phyloP scores from a whole-genome alignment of 2,113 vertebrate species.

The Toxostoma redivivum region DNA sequence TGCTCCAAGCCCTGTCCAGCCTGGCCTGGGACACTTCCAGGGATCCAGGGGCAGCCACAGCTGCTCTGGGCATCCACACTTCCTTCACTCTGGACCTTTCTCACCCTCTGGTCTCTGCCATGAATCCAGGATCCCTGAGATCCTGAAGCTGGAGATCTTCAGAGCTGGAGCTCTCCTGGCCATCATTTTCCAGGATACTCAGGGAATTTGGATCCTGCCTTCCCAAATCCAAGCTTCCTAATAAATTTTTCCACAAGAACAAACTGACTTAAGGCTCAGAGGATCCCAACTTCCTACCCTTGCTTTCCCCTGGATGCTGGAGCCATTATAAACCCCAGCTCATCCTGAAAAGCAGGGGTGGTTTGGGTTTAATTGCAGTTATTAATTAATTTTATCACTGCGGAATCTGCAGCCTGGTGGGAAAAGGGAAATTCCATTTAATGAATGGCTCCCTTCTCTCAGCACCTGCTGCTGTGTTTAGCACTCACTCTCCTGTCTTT shows the following conservation, averaged over 20 bases:
- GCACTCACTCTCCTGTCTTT: not conserved
- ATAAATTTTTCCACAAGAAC: not conserved
- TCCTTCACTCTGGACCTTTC: not conserved
- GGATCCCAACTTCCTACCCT: not conserved
- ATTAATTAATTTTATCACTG: constrained; percentile 32
- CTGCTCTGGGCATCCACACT: not conserved
- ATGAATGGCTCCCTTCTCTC: not conserved
- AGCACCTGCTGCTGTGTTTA: not conserved
- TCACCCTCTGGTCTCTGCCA: not conserved
- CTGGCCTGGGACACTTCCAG: not conserved
- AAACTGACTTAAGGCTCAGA: not conserved
- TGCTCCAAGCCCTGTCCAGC: not conserved
- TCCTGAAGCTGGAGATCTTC: not conserved
- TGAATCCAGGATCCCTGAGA: not conserved
- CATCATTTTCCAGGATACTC: not conserved
- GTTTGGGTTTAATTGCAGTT: not conserved
- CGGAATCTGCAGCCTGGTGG: not conserved
- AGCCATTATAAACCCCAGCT: not conserved
- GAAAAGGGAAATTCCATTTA: not conserved
- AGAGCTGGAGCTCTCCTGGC: not conserved
- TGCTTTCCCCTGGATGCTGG: not conserved
- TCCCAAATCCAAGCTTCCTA: not conserved
- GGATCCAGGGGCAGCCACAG: not conserved
- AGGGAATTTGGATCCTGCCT: not conserved
- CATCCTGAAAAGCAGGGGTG: not conserved